Conservation (phyloP, 2,113 vertebrate species). For the Rhea americana region DNA sequence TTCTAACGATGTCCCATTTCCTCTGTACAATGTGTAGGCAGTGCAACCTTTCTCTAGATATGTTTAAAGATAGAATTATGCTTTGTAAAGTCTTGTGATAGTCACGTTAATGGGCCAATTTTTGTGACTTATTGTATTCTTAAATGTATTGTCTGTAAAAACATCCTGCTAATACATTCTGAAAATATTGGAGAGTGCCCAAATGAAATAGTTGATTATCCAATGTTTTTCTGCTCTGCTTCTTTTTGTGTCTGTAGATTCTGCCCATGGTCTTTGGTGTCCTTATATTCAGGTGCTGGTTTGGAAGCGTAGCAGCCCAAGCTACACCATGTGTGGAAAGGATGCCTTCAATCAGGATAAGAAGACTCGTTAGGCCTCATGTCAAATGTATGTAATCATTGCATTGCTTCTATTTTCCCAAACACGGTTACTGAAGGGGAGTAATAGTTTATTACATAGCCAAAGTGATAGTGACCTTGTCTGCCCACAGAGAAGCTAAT, state of each 20-base stretch:
- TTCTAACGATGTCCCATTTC: not conserved
- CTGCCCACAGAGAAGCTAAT: not conserved
- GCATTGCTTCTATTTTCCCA: not conserved
- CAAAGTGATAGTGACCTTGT: not conserved
- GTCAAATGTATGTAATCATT: not conserved
- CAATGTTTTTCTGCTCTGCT: not conserved
- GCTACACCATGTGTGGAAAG: not conserved
- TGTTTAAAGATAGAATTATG: not conserved
- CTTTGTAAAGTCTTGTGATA: not conserved
- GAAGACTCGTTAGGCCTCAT: not conserved
- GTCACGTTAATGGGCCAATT: not conserved
- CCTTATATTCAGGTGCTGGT: fast-evolving
- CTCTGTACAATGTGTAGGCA: not conserved
- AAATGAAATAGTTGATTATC: not conserved
- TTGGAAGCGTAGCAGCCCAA: not conserved
- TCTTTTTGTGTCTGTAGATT: not conserved
- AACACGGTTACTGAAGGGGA: not conserved
- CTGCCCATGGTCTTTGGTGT: not conserved
- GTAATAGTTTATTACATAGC: not conserved
- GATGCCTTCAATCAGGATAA: not conserved
- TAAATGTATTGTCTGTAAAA: not conserved
- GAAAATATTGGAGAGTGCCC: not conserved
- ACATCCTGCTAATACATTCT: not conserved
- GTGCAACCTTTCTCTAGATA: not conserved
- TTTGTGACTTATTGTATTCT: not conserved